These are phyloP conservation scores for Ageneiosus marmoratus DNA, from an alignment of 2,113 vertebrate species.

Conservation along the genomic window DNA sequence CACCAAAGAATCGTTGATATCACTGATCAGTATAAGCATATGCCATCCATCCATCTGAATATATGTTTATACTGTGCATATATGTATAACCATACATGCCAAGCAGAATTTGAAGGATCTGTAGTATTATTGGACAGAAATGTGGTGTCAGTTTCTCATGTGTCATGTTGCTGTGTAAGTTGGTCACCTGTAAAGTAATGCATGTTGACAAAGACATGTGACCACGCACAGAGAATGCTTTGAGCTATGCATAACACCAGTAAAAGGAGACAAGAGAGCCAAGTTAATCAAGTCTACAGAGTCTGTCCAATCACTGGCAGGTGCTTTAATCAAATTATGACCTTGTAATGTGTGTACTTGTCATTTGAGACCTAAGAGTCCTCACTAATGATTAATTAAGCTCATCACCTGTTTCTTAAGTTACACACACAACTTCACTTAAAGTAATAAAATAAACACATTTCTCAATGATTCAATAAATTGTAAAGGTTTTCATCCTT, in stretches of 20 bases:
- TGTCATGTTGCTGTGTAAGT: not conserved
- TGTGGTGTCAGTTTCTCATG: not conserved
- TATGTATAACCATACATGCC: not conserved
- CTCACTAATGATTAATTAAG: conserved; percentile 80
- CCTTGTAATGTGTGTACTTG: conserved; percentile 79
- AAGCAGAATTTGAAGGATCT: not conserved
- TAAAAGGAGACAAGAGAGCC: conserved; percentile 45
- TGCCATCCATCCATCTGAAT: not conserved
- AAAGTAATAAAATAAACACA: conserved; percentile 74
- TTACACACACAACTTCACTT: conserved; percentile 71
- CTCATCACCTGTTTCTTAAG: conserved; percentile 77
- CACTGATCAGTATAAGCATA: not conserved
- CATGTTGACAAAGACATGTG: conserved; percentile 24
- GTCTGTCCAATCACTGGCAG: conserved; percentile 71
- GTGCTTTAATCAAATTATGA: conserved; percentile 81
- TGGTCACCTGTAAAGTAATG: conserved; percentile 31
- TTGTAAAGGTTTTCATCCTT: conserved; percentile 46
- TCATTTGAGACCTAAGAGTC: conserved; percentile 76
- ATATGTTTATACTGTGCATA: not conserved
- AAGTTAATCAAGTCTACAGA: conserved; percentile 71
- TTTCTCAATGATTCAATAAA: conserved; percentile 30
- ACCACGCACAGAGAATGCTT: conserved; percentile 54
- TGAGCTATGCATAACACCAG: conserved; percentile 50
- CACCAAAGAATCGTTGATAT: conserved; percentile 55
- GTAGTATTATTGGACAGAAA: conserved; percentile 8